phyloP scores from a whole-genome alignment of 2,797 vertebrate species.

The Acridotheres tristis region DNA sequence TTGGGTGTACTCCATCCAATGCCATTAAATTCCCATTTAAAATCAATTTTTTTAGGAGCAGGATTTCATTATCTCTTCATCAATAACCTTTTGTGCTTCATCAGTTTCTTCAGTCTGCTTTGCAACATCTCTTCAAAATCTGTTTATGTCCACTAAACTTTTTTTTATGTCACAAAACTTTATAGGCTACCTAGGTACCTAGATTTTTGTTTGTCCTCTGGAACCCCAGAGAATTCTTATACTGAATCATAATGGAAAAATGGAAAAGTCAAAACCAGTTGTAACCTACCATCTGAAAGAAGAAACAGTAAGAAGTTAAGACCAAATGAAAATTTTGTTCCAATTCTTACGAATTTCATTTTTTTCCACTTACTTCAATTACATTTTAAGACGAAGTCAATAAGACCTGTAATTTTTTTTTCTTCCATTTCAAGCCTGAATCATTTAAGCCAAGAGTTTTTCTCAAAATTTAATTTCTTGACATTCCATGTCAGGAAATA shows the following conservation, averaged over 20 bases:
- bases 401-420: not conserved
- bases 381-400: not conserved
- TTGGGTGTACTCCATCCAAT: not conserved
- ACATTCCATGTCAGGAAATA: not conserved
- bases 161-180: not conserved
- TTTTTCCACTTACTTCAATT: not conserved
- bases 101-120: not conserved
- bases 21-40: conserved; percentile 50
- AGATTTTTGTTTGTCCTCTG: not conserved
- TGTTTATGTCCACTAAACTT: not conserved
- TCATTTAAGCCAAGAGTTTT: not conserved
- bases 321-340: not conserved
- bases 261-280: not conserved
- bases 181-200: not conserved
- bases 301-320: not conserved
- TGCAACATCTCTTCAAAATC: not conserved
- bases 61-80: conserved; percentile 32
- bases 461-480: not conserved
- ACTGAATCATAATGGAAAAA: not conserved
- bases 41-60: not conserved
- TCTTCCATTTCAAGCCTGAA: not conserved
- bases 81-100: not conserved
- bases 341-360: not conserved
- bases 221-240: not conserved
- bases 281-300: not conserved